These are phyloP conservation scores for Drosophila nebulosa DNA, from an alignment of 1,140 invertebrate species.

Conservation along the genomic window DNA sequence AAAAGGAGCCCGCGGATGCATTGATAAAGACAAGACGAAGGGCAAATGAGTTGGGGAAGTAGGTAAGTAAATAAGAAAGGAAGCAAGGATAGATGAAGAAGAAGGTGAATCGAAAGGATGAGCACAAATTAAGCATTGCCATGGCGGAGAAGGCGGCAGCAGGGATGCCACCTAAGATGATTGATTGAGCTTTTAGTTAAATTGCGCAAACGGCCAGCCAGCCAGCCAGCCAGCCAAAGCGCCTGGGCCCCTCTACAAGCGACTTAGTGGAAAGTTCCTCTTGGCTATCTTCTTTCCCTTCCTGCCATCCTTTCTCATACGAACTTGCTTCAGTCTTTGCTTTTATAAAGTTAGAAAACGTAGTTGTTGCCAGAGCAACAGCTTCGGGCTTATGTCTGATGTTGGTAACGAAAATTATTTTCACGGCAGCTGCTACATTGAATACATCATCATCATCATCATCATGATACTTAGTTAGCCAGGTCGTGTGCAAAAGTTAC, in stretches of 20 bases:
- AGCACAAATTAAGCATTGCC: constrained; percentile 60
- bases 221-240: constrained; percentile 39
- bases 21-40: neutral
- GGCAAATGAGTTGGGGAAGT: neutral
- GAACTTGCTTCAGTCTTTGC: neutral
- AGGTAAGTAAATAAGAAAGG: neutral
- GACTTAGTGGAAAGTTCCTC: constrained; percentile 40
- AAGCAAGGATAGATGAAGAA: neutral
- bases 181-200: constrained; percentile 75
- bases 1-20: constrained; percentile 31
- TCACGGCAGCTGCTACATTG: constrained; percentile 22
- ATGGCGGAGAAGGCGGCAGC: constrained; percentile 38
- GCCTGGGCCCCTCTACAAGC: constrained; percentile 24
- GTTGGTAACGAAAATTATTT: constrained; percentile 37
- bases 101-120: constrained; percentile 4
- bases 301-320: neutral
- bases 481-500: neutral
- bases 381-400: constrained; percentile 47
- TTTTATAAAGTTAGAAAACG: constrained; percentile 20
- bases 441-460: constrained; percentile 13
- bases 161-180: constrained; percentile 49
- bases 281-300: neutral
- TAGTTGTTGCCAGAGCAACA: constrained; percentile 48
- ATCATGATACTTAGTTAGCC: neutral
- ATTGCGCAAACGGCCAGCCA: constrained; percentile 52